Percentiles rank a stretch among this genome's conserved stretches.
Evolutionary conservation across 2,113 vertebrate species (phyloP).

Genomic region (Gymnocephalus cernua): DNA sequence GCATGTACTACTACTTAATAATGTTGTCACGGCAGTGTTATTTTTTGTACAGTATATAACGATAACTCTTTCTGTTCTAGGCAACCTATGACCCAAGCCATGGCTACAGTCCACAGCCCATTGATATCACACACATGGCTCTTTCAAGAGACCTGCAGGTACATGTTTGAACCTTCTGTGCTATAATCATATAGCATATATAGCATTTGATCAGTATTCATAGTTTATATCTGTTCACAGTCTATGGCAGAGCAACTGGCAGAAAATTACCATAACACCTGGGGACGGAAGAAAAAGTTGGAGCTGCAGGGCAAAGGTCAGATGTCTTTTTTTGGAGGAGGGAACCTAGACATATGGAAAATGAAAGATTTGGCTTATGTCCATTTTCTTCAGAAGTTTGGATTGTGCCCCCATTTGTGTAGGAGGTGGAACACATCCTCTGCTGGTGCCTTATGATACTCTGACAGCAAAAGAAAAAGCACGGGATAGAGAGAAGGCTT

Average conservation of each 20-base stretch:
- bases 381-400: neutral
- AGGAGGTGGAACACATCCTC: constrained; percentile 93
- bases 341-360: neutral
- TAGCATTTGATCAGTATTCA: constrained; percentile 17
- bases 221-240: constrained; percentile 71
- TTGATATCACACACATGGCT: constrained; percentile 89
- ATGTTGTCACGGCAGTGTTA: neutral
- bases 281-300: constrained; percentile 95
- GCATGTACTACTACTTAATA: neutral
- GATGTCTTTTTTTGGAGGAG: neutral
- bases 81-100: constrained; percentile 92
- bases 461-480: constrained; percentile 96
- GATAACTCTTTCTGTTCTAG: constrained; percentile 56
- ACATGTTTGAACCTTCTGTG: neutral
- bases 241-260: constrained; percentile 96
- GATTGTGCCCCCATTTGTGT: constrained; percentile 28
- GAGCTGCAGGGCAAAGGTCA: constrained; percentile 92
- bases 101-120: constrained; percentile 92
- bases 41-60: neutral
- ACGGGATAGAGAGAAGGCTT: constrained; percentile 92
- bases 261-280: constrained; percentile 97
- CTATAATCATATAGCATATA: neutral
- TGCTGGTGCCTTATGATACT: constrained; percentile 95
- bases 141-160: constrained; percentile 93
- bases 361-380: neutral